Conservation (phyloP, 2,113 vertebrate species). For the Pongo abelii region DNA sequence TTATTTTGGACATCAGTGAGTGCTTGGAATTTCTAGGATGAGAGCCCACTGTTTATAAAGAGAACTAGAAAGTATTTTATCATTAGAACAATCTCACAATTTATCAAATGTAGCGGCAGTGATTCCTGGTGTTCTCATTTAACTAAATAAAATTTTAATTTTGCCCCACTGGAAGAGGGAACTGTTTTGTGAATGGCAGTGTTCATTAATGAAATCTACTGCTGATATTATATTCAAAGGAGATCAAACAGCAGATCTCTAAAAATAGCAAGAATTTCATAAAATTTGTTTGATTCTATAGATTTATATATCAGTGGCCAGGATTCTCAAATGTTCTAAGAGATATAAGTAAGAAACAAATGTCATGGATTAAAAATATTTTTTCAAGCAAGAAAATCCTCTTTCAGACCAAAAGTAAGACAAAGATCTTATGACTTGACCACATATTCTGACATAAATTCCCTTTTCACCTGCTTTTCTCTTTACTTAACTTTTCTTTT, state of each 20-base stretch:
- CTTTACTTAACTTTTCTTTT: conserved; percentile 4
- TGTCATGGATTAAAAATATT: not conserved
- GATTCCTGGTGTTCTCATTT: conserved; percentile 32
- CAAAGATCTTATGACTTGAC: not conserved
- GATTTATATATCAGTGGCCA: conserved; percentile 4
- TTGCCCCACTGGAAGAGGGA: not conserved
- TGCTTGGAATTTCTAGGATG: not conserved
- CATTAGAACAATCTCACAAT: not conserved
- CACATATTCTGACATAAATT: not conserved
- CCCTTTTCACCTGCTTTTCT: not conserved
- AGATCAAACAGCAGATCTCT: not conserved
- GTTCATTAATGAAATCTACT: not conserved
- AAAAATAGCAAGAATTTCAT: not conserved
- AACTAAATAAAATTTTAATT: conserved; percentile 28
- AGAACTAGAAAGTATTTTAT: conserved; percentile 31
- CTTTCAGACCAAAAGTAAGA: conserved; percentile 16
- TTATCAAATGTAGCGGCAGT: not conserved
- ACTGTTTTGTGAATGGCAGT: not conserved
- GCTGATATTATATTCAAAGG: not conserved
- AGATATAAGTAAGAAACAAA: not conserved
- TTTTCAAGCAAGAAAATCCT: conserved; percentile 23
- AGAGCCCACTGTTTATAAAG: not conserved
- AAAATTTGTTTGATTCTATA: not conserved
- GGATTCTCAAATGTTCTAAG: conserved; percentile 1
- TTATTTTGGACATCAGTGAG: not conserved